Conservation (phyloP, 2,797 vertebrate genomes). For the Bradypodion pumilum region DNA sequence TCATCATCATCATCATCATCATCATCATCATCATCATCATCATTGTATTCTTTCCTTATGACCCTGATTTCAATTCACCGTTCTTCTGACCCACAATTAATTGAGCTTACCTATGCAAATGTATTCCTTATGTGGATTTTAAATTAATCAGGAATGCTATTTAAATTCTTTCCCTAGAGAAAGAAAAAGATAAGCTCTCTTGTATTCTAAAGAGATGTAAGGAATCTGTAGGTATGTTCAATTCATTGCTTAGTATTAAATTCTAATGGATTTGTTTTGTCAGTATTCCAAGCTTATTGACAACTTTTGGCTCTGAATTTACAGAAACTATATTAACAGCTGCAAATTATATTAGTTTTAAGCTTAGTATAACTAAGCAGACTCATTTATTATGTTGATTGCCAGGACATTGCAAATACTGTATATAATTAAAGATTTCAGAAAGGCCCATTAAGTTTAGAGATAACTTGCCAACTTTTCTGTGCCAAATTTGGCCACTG, state of each 20-base stretch:
- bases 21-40: too few relatives aligned
- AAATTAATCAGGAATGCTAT: too few relatives aligned
- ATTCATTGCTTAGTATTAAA: not conserved
- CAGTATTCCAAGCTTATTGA: constrained; percentile 3
- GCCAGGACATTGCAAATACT: constrained; percentile 48
- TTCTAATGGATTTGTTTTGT: constrained; percentile 16
- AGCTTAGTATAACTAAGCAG: constrained; percentile 51
- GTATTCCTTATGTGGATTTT: too few relatives aligned
- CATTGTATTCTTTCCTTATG: too few relatives aligned
- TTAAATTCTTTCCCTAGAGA: too few relatives aligned
- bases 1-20: too few relatives aligned
- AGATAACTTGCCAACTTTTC: constrained; percentile 1
- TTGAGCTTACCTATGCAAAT: too few relatives aligned
- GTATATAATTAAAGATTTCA: constrained; percentile 59
- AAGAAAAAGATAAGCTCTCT: not conserved
- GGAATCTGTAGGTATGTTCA: not conserved
- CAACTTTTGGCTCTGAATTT: constrained; percentile 49
- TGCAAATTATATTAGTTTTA: constrained; percentile 53
- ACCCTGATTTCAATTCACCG: too few relatives aligned
- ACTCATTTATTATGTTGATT: constrained; percentile 60
- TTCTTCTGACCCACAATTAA: too few relatives aligned
- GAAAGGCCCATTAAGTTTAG: constrained; percentile 47
- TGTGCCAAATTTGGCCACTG: constrained; percentile 25
- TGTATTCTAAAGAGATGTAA: not conserved
- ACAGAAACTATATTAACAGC: constrained; percentile 45